A percentile compares a stretch with the other conserved stretches of the same genome.
These are phyloP conservation scores for Heliconius cydno DNA, from an alignment of 2,888 invertebrate genomes.

Conservation along the genomic window DNA sequence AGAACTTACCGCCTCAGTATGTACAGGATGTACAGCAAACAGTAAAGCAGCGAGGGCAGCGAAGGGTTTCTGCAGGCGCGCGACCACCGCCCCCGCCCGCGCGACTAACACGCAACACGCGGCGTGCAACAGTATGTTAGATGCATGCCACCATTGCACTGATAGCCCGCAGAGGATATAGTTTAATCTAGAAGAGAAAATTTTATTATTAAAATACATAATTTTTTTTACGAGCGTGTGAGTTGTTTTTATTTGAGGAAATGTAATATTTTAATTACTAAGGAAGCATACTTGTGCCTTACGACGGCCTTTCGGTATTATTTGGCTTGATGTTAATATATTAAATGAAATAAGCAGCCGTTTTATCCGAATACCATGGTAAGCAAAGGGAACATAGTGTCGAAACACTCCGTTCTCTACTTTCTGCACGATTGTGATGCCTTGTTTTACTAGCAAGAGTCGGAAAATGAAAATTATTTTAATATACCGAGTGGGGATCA, in stretches of 20 bases:
- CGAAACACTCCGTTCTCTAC: not conserved
- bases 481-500: not conserved
- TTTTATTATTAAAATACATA: not conserved
- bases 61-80: constrained; percentile 86
- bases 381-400: not conserved
- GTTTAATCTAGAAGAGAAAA: constrained; percentile 86
- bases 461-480: not conserved
- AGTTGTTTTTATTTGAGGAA: too few species aligned
- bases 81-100: constrained; percentile 86
- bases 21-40: constrained; percentile 94
- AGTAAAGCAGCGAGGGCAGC: constrained; percentile 89
- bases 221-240: too few species aligned
- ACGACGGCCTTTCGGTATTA: too few species aligned
- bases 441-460: not conserved
- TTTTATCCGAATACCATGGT: not conserved
- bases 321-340: too few species aligned
- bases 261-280: too few species aligned
- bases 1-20: constrained; percentile 93
- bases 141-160: constrained; percentile 91
- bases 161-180: constrained; percentile 87
- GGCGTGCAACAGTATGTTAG: constrained; percentile 90
- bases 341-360: too few species aligned
- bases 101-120: constrained; percentile 89
- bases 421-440: not conserved
- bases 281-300: too few species aligned